A percentile compares a stretch with the other conserved stretches of the same genome.
Evolutionary conservation across 2,888 invertebrate species (phyloP).

Genomic region (Phaonia tiefii): DNA sequence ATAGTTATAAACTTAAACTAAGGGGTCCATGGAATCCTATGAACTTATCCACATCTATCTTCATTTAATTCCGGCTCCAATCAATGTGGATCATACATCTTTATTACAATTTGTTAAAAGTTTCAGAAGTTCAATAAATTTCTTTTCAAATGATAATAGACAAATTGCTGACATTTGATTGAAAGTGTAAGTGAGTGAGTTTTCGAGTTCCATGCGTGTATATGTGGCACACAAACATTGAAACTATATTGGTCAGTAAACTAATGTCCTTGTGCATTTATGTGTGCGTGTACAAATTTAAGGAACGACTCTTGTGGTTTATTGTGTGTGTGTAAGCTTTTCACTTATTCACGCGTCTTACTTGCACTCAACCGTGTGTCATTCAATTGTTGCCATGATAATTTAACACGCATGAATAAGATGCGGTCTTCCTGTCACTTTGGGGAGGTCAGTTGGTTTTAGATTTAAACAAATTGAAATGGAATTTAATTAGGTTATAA

Average conservation of each 20-base stretch:
- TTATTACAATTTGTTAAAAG: neutral
- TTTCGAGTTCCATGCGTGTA: too few relatives aligned
- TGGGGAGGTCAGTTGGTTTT: too few relatives aligned
- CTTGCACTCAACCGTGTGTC: constrained; percentile 16
- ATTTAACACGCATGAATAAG: too few relatives aligned
- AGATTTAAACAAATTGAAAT: too few relatives aligned
- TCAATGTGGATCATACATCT: neutral
- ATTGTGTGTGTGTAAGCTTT: constrained; percentile 5
- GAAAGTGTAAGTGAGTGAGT: too few relatives aligned
- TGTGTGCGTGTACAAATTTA: constrained; percentile 1
- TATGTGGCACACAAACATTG: too few relatives aligned
- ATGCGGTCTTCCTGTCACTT: too few relatives aligned
- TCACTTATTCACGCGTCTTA: neutral
- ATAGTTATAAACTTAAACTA: too few relatives aligned
- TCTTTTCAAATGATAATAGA: constrained; percentile 30
- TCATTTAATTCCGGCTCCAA: neutral
- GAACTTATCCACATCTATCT: neutral
- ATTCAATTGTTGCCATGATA: too few relatives aligned
- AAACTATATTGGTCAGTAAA: too few relatives aligned
- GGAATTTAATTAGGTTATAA: too few relatives aligned
- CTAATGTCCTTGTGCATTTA: too few relatives aligned
- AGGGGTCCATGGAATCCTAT: neutral
- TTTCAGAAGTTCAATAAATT: neutral
- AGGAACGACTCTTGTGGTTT: neutral
- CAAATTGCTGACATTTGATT: constrained; percentile 41